phyloP scores from a whole-genome alignment of 2,113 vertebrate species.

The Tringa solitaria region DNA sequence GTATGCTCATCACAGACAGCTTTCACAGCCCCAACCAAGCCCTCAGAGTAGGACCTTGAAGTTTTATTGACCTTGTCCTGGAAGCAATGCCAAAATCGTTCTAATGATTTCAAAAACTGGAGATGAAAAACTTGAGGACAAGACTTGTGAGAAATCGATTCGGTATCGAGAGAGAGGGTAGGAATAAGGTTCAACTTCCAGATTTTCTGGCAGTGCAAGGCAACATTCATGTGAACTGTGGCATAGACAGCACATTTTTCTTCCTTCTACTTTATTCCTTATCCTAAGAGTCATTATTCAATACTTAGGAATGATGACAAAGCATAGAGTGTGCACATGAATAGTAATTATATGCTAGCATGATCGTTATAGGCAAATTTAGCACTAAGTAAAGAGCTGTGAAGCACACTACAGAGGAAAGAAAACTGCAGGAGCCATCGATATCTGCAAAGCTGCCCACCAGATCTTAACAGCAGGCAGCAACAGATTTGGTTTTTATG shows the following conservation, averaged over 20 bases:
- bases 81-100: not conserved
- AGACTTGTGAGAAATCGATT: not conserved
- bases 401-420: not conserved
- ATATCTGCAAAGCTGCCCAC: not conserved
- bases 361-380: not conserved
- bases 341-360: not conserved
- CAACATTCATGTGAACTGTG: not conserved
- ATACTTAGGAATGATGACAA: slow-evolving; percentile 3
- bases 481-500: not conserved
- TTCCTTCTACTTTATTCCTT: not conserved
- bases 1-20: not conserved
- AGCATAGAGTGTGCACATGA: not conserved
- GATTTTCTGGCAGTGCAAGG: not conserved
- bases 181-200: not conserved
- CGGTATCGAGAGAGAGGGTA: not conserved
- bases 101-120: not conserved
- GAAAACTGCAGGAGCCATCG: not conserved
- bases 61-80: not conserved
- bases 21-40: not conserved
- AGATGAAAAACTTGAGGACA: not conserved
- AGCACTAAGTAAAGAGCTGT: not conserved
- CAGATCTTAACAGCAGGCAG: slow-evolving; percentile 12
- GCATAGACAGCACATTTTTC: not conserved
- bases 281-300: not conserved
- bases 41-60: not conserved